phyloP scores from a whole-genome alignment of 2,888 invertebrate genomes.

The Cyclophora albipunctata region DNA sequence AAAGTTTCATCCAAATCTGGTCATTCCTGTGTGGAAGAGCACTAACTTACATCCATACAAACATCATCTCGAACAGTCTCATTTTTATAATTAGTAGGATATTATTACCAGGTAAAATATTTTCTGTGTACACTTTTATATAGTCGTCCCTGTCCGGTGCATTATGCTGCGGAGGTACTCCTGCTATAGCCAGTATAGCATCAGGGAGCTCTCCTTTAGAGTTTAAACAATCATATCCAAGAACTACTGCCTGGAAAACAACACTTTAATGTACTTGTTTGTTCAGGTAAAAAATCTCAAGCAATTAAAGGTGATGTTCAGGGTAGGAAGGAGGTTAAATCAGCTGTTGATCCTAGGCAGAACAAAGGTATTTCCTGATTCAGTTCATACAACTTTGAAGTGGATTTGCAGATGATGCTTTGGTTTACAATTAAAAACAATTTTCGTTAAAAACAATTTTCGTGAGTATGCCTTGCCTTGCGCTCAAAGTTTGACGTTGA shows the following conservation, averaged over 20 bases:
- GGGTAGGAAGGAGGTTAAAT: neutral
- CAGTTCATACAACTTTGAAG: neutral
- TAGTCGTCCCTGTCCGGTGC: conserved; percentile 44
- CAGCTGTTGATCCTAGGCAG: neutral
- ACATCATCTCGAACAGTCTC: neutral
- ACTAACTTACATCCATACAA: neutral
- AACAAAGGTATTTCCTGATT: neutral
- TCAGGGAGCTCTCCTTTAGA: conserved; percentile 35
- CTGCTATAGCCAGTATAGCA: conserved; percentile 42
- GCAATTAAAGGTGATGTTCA: too few species aligned
- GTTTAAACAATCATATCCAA: conserved; percentile 53
- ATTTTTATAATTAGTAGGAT: neutral
- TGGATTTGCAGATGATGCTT: neutral
- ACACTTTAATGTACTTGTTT: neutral
- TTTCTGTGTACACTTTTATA: conserved; percentile 30
- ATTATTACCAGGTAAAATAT: conserved; percentile 45
- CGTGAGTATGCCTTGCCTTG: neutral
- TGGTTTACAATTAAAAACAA: too few species aligned
- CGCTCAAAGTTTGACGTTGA: neutral
- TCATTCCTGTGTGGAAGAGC: too few species aligned
- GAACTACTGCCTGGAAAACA: conserved; percentile 35
- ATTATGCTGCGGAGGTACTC: conserved; percentile 58
- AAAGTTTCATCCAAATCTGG: too few species aligned
- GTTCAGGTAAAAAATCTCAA: too few species aligned
- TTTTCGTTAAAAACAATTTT: too few species aligned